Base-by-base conservation (phyloP, 2,113 vertebrate genomes). In the Panthera leo region DNA sequence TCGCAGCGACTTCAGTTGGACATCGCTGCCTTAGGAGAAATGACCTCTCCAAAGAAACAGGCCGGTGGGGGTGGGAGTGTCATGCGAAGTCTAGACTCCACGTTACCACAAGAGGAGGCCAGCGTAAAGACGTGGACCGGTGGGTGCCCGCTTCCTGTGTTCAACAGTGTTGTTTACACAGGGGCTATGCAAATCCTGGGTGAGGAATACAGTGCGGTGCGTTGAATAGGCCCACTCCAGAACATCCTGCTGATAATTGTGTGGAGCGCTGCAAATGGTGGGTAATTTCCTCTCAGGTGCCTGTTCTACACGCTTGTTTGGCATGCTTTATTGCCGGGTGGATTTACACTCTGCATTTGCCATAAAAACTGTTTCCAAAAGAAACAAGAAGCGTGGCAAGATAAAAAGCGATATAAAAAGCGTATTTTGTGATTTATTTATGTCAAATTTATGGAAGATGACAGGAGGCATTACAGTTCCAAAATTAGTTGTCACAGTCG, bases 311-410 rank as follows among this genome's bases (percentile, higher is more conserved):
- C 65, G 95, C 97, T 91, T 95, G 95, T 97, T 98, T 98, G 98
- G 97, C 97, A 98, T 98, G 97, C 93, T 98, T 98, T 98, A 98
- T 98, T 97, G 97, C 95, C 39, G 96, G 97, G 97, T 98, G 97
- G 93, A 98, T 98, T 98, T 98, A 98, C 95, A 98, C 96, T 98
- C 96, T 93, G 97, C 96, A 92, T 98, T 98, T 96, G 96, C 97
- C 97, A 98, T 98, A 98, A 98, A 98, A 98, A 98, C 97, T 96
- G 91, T 98, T 98, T 98, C 97, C 97, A 98, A 98, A 98, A 97
- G 98, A 98, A 98, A 98, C 97, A 97, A 98, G 97, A 95, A 98
- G 93, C 94, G 12, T 97, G 95, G 97, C 92, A 97, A 98, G 98
- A 98, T 98, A 98, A 98, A 98, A 98, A 98, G 97, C 11, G 58